Evolutionary conservation across 92 coral and sea anemone genomes (phyloP), one percentile per base, ranked within the genome.

Genomic region (Palythoa grandiflora): DNA sequence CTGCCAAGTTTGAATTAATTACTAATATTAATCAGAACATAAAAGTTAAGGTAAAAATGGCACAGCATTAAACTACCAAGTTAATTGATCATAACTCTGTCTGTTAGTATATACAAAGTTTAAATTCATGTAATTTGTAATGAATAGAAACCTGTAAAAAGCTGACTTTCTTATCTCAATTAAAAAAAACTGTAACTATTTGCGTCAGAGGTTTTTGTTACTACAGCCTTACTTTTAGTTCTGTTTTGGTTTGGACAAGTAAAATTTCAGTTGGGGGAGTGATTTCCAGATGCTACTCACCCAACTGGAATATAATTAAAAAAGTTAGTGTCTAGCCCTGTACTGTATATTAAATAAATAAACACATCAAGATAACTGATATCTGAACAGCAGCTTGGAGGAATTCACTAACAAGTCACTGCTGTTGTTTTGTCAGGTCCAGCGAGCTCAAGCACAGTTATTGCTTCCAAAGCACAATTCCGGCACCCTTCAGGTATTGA

Each of bases 401-500:
- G 48, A 44, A 44, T 44, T 44, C 48, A 44, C 48, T 44, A 44
- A 44, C 48, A 44, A 44, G 48, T 38, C n/a, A 9, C 37, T 59
- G 48, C 15, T 78, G 51, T 10, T 55, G 14, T 39, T 60, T 73
- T 55, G 19, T 65, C 47, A 84, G 92, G 92, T 48, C 90, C 92
- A 89, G 90, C 92, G 65, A 86, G 86, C 59, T 75, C 86, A 35
- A 50, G 51, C 77, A 63, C 91, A 12, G 79, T 87, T 14, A 9
- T 38, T 37, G 83, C 96, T 10, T 83, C 92, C 1, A 91, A 85
- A 44, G 48, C 48, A 44, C 3, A 44, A 44, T 44, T 44, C 48
- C 48, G 36, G 93, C 93, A 75, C 71, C 93, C 61, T 92, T 92
- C 65, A 88, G 93, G 94, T 6, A 85, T 94, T 54, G 94, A 92